Percentiles rank a stretch among this genome's conserved stretches.
phyloP scores from a whole-genome alignment of 2,797 vertebrate species.

The Platalea minor region DNA sequence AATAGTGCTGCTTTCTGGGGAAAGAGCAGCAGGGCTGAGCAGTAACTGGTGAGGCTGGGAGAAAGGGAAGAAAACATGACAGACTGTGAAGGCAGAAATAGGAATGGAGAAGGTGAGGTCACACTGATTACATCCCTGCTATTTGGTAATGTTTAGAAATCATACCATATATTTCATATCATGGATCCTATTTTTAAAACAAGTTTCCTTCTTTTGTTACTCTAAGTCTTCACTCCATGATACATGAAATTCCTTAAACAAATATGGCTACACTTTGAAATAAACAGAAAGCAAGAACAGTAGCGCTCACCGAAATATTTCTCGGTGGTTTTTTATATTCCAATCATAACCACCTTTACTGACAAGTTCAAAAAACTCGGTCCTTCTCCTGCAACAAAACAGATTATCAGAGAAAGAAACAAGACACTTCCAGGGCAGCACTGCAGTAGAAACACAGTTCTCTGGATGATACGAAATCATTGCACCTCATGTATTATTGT shows the following conservation, averaged over 20 bases:
- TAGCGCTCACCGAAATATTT: slow-evolving; percentile 87
- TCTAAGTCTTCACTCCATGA: background rate
- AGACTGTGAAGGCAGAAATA: background rate
- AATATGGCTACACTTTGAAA: background rate
- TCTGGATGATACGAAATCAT: slow-evolving; percentile 16
- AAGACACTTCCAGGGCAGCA: slow-evolving; percentile 49
- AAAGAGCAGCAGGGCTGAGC: background rate
- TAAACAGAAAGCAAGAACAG: slow-evolving; percentile 23
- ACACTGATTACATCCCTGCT: background rate
- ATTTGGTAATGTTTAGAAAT: background rate
- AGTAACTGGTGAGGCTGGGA: background rate
- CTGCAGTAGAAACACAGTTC: slow-evolving; percentile 47
- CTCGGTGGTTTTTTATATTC: slow-evolving; percentile 91
- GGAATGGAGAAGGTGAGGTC: background rate
- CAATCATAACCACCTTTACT: slow-evolving; percentile 93
- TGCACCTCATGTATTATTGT: slow-evolving; percentile 63
- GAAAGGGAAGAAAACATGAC: background rate
- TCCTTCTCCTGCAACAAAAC: slow-evolving; percentile 85
- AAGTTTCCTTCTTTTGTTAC: background rate
- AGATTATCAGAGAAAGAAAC: slow-evolving; percentile 51
- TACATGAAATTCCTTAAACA: background rate
- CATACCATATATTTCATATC: background rate
- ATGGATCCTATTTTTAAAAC: background rate
- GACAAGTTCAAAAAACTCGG: slow-evolving; percentile 94
- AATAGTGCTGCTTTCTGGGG: background rate